These are phyloP conservation scores for Thymelicus sylvestris DNA, from an alignment of 2,888 invertebrate genomes.

Conservation along the genomic window DNA sequence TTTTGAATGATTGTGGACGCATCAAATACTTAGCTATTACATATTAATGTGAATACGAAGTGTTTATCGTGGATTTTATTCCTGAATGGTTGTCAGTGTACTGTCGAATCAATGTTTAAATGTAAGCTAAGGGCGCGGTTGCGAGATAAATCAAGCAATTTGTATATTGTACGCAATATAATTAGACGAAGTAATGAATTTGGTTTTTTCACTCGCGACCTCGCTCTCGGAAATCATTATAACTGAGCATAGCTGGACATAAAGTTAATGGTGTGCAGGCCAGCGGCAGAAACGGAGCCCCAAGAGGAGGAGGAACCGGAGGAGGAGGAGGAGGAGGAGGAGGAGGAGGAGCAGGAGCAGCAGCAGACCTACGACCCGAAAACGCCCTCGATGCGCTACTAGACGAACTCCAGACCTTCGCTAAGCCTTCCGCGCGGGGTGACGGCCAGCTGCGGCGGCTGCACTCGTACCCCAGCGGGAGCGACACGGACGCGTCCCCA, in stretches of 20 bases:
- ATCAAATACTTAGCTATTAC: conserved; percentile 61
- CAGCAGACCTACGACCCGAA: conserved; percentile 88
- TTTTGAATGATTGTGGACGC: conserved; percentile 74
- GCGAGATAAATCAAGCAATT: conserved; percentile 45
- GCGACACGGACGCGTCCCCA: conserved; percentile 91
- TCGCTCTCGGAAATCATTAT: conserved; percentile 64
- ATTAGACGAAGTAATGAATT: too few relatives aligned
- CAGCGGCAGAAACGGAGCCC: conserved; percentile 63
- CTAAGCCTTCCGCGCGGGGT: conserved; percentile 88
- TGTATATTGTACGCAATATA: too few relatives aligned
- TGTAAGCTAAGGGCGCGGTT: conserved; percentile 64
- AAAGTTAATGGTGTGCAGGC: conserved; percentile 76
- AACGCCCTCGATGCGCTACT: conserved; percentile 98
- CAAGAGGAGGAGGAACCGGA: conserved; percentile 6
- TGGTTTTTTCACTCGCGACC: conserved; percentile 56
- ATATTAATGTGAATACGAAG: conserved; percentile 67
- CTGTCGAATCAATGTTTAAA: conserved; percentile 58
- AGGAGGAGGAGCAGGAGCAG: conserved; percentile 46
- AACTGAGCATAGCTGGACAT: conserved; percentile 70
- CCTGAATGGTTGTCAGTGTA: conserved; percentile 74
- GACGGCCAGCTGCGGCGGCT: conserved; percentile 88
- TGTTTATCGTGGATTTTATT: conserved; percentile 65
- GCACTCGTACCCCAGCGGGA: conserved; percentile 94
- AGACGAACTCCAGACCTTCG: conserved; percentile 96
- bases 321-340: too few relatives aligned